Percentiles rank a stretch among this genome's conserved stretches.
phyloP scores from a whole-genome alignment of 2,797 vertebrate species.

The Sebastiscus albofasciatus region DNA sequence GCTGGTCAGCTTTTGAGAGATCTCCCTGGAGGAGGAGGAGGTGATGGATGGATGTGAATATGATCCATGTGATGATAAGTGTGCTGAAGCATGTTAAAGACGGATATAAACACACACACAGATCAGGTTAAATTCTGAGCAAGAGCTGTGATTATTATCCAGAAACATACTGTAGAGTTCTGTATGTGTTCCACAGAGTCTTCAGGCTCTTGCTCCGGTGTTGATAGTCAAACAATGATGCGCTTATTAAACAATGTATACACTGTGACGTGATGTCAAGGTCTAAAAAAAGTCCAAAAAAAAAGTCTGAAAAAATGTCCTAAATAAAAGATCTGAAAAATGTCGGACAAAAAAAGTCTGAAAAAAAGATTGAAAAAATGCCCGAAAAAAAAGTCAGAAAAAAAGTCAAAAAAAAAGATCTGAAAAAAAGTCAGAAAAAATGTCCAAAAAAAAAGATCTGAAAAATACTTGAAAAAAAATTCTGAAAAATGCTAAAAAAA shows the following conservation, averaged over 20 bases:
- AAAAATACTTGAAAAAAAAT: too few species aligned
- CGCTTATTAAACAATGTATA: neutral
- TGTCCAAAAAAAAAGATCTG: too few species aligned
- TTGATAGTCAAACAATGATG: neutral
- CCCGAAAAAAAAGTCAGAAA: too few species aligned
- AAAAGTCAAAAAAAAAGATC: too few species aligned
- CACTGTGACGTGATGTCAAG: neutral
- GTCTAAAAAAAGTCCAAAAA: too few species aligned
- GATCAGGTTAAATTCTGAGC: neutral
- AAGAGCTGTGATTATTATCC: neutral
- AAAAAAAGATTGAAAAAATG: too few species aligned
- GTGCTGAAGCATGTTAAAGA: slow-evolving; percentile 4
- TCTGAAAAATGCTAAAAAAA: neutral
- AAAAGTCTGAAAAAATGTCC: too few species aligned
- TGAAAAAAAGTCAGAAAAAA: too few species aligned
- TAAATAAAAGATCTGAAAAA: too few species aligned
- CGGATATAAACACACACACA: neutral
- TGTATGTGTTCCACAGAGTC: neutral
- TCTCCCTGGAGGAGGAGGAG: slow-evolving; percentile 37
- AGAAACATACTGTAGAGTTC: neutral
- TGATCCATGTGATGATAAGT: slow-evolving; percentile 58
- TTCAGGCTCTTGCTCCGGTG: neutral
- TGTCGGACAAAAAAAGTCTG: too few species aligned
- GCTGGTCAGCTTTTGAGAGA: slow-evolving; percentile 4
- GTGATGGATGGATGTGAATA: slow-evolving; percentile 44